Conservation (phyloP, 2,113 vertebrate species). For the Fregata magnificens region DNA sequence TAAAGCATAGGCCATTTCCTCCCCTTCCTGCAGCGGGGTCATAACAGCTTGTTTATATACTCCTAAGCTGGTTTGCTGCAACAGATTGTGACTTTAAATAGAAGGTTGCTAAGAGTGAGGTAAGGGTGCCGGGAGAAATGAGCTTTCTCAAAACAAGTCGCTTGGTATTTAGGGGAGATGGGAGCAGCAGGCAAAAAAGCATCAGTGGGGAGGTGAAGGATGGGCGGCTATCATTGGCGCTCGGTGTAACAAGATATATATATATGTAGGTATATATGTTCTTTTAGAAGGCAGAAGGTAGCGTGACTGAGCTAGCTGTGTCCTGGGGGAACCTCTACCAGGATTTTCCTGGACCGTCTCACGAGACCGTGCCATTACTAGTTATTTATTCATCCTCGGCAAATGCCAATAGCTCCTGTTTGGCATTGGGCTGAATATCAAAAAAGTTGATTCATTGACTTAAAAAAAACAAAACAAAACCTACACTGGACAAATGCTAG, state of each 20-base stretch:
- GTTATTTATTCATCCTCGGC: constrained; percentile 29
- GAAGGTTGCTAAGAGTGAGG: constrained; percentile 42
- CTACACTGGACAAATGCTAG: constrained; percentile 60
- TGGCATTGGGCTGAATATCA: constrained; percentile 50
- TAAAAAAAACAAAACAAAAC: constrained; percentile 45
- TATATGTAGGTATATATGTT: not conserved
- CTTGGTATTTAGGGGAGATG: constrained; percentile 36
- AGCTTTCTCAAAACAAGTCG: constrained; percentile 12
- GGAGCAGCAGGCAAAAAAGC: constrained; percentile 47
- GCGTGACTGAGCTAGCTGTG: not conserved
- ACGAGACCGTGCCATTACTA: not conserved
- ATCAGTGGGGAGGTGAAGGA: not conserved
- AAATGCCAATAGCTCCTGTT: constrained; percentile 57
- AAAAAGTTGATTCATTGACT: constrained; percentile 54
- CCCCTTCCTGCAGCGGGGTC: constrained; percentile 2
- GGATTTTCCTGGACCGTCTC: constrained; percentile 36
- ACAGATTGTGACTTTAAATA: constrained; percentile 47
- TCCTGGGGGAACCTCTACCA: constrained; percentile 18
- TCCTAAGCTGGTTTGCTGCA: not conserved
- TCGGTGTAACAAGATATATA: not conserved
- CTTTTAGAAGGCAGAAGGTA: not conserved
- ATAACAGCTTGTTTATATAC: not conserved
- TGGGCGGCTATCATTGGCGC: not conserved
- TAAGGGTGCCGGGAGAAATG: constrained; percentile 29
- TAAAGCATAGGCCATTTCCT: constrained; percentile 55